These are phyloP conservation scores for Polyodon spathula DNA, from an alignment of 2,113 vertebrate species.

Conservation along the genomic window DNA sequence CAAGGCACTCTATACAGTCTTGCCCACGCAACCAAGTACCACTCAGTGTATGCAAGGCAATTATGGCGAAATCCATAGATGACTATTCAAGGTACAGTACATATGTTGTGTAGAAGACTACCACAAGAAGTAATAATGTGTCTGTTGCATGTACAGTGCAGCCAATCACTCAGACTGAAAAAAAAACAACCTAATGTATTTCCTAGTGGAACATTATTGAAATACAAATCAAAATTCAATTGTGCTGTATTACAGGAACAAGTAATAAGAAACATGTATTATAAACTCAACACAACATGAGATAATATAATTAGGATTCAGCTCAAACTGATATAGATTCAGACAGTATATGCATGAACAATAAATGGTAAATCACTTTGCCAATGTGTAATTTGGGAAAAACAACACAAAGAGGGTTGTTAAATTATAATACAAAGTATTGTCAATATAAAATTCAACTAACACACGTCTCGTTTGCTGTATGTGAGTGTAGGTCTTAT, in stretches of 20 bases:
- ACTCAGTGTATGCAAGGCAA: too few relatives aligned
- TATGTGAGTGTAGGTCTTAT: too few relatives aligned
- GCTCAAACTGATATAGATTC: constrained; percentile 37
- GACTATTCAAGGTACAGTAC: too few relatives aligned
- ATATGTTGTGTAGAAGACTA: constrained; percentile 25
- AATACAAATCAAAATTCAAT: constrained; percentile 49
- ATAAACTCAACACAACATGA: constrained; percentile 31
- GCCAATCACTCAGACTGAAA: constrained; percentile 44
- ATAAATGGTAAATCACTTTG: too few relatives aligned
- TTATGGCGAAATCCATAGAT: too few relatives aligned
- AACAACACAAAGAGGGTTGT: too few relatives aligned
- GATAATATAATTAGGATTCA: constrained; percentile 46
- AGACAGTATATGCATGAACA: not conserved
- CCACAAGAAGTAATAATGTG: constrained; percentile 22
- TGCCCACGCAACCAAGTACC: too few relatives aligned
- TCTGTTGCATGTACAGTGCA: constrained; percentile 32
- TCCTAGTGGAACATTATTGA: constrained; percentile 35
- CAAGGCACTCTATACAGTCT: too few relatives aligned
- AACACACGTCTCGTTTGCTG: too few relatives aligned
- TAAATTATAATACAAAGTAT: too few relatives aligned
- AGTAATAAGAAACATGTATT: constrained; percentile 42
- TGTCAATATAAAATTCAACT: too few relatives aligned
- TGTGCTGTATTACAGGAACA: constrained; percentile 35
- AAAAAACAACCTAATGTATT: constrained; percentile 38
- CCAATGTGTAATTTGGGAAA: too few relatives aligned